Base-by-base conservation (phyloP, 1,140 invertebrate genomes). In the Acromyrmex charruanus region DNA sequence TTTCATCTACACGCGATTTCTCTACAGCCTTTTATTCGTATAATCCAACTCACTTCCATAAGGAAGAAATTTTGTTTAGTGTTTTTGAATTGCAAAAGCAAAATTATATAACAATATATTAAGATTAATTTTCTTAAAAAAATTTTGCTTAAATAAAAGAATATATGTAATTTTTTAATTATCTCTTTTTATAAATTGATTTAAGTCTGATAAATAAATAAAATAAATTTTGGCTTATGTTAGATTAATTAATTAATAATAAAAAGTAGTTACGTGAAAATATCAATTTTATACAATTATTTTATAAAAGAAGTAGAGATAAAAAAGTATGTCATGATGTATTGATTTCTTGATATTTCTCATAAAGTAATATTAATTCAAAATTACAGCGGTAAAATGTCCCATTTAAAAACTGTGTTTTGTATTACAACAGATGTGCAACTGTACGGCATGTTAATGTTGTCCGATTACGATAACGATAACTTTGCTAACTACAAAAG, bases 1-100 rank as follows among this genome's bases (percentile, higher is more conserved):
- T 75, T 44, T 31, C 68, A 9, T 28, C 53, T 44, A 69, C 49
- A 28, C 63, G 16, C 53, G 59, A 49, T 77, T 82, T 63, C 61
- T 35, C 53, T 49, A 10, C 7, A 9, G 7, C 28, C 18, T 65
- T 68, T 80, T 55, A 44, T 39, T 4, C 16, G 9, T 25, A 16
- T 16, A 39, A 12, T 14, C 18, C n/a, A 55, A 39, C 0, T 51
- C 49, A 44, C 10, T 68, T 25, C 4, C 4, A 55, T 25, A 0
- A 14, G 16, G 18, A 16, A 44, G 2, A 69, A 55, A 39, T 25
- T 3, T 1, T 39, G 55, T 25, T 4, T 25, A 35, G 3, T 3
- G 1, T 55, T 39, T 31, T 35, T 5, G 0, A 31, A 49, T 14
- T 5, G 18, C 21, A 55, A 80, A 35, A 39, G 7, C 9, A 53